These are phyloP conservation scores for Gisinianus flammeolus DNA, from an alignment of 2,888 invertebrate genomes.

Conservation along the genomic window DNA sequence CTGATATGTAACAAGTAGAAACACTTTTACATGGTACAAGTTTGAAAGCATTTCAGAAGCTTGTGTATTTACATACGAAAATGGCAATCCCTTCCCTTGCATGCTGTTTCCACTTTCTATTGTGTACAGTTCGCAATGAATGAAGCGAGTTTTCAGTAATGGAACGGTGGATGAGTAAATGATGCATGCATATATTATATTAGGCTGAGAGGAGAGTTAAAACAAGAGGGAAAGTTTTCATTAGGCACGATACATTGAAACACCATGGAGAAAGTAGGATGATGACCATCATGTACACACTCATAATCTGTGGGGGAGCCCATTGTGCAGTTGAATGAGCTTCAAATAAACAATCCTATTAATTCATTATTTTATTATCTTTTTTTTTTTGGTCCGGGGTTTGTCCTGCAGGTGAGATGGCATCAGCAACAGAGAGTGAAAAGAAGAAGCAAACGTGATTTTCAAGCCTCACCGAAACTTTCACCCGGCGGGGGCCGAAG, in stretches of 20 bases:
- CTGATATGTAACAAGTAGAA: no score
- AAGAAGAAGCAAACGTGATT: conserved; percentile 63
- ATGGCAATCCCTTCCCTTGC: no score
- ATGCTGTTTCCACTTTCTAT: no score
- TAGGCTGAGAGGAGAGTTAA: neutral
- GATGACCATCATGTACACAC: neutral
- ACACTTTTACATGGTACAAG: no score
- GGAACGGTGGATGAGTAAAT: no score
- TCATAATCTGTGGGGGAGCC: conserved; percentile 15
- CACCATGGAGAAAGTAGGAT: neutral
- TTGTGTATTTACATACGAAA: no score
- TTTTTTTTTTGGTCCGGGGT: conserved; percentile 32
- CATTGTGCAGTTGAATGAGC: conserved; percentile 29
- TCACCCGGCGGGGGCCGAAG: conserved; percentile 33
- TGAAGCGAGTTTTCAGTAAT: no score
- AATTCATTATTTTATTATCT: conserved; percentile 2
- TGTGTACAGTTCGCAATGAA: no score
- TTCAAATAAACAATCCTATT: conserved; percentile 8
- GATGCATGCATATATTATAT: no score
- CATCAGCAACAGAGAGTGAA: conserved; percentile 64
- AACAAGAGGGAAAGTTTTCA: no score
- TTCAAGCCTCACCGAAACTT: conserved; percentile 43
- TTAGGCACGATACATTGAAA: conserved; percentile 1
- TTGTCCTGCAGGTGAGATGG: conserved; percentile 62
- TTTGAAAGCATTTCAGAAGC: no score